Evolutionary conservation across 2,797 vertebrate genomes (phyloP).

Genomic region (Triplophysa bombifrons): DNA sequence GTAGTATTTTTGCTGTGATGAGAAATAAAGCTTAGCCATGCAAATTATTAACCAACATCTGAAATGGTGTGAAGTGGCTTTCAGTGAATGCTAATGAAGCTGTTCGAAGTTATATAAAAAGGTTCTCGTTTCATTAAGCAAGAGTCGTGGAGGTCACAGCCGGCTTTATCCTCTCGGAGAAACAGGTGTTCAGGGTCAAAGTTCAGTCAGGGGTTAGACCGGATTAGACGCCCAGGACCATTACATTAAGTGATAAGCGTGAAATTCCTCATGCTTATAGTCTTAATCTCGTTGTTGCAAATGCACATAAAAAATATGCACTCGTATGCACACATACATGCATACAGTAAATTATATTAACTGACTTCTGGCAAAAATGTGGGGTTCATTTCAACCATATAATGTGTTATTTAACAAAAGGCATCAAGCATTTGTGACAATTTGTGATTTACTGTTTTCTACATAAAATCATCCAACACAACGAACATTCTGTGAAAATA

Average conservation of each 20-base stretch:
- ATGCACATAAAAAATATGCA: constrained; percentile 15
- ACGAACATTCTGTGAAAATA: no score
- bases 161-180: constrained; percentile 55
- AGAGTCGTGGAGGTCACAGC: constrained; percentile 60
- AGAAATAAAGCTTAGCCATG: neutral
- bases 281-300: constrained; percentile 39
- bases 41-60: neutral
- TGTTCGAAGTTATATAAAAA: constrained; percentile 54
- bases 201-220: constrained; percentile 62
- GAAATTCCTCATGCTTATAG: constrained; percentile 61
- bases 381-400: neutral
- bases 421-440: no score
- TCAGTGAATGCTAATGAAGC: constrained; percentile 57
- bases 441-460: no score
- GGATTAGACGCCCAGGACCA: constrained; percentile 53
- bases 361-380: neutral
- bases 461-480: no score
- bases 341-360: neutral
- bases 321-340: neutral
- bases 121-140: constrained; percentile 62
- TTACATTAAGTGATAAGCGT: constrained; percentile 63
- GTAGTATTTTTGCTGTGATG: constrained; percentile 3
- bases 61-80: constrained; percentile 34
- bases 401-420: neutral
- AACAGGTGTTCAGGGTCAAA: constrained; percentile 65